Conservation (phyloP, 2,888 invertebrate species). For the Aspidiotus destructor region DNA sequence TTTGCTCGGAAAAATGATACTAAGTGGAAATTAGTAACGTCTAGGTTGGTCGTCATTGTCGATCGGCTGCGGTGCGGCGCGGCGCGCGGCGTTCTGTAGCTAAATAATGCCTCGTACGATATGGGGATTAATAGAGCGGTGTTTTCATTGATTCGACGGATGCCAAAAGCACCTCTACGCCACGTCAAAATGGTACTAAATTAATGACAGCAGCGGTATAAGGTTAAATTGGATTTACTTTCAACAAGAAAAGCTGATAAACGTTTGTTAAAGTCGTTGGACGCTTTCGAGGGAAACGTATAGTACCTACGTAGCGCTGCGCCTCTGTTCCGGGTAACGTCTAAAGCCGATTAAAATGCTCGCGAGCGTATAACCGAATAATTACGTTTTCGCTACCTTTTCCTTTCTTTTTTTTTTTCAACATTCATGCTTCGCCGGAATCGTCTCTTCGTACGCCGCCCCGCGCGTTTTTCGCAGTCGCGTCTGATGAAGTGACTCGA, state of each 20-base stretch:
- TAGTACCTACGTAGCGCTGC: neutral
- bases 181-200: conserved; percentile 2
- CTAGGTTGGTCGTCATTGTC: too few species aligned
- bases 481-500: too few species aligned
- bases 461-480: too few species aligned
- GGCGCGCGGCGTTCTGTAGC: neutral
- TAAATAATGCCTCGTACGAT: neutral
- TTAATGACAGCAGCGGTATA: neutral
- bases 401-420: neutral
- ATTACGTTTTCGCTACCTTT: conserved; percentile 1
- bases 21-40: too few species aligned
- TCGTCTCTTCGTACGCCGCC: neutral
- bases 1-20: too few species aligned
- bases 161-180: neutral
- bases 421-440: neutral
- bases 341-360: conserved; percentile 3
- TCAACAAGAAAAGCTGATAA: conserved; percentile 4
- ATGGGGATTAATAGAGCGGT: neutral
- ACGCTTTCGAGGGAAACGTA: neutral
- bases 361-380: conserved; percentile 4
- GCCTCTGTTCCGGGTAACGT: neutral
- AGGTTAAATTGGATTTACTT: neutral
- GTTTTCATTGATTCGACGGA: conserved; percentile 4
- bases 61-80: neutral
- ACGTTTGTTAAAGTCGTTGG: conserved; percentile 2